phyloP scores from a whole-genome alignment of 2,797 vertebrate species.

The Labroides dimidiatus region DNA sequence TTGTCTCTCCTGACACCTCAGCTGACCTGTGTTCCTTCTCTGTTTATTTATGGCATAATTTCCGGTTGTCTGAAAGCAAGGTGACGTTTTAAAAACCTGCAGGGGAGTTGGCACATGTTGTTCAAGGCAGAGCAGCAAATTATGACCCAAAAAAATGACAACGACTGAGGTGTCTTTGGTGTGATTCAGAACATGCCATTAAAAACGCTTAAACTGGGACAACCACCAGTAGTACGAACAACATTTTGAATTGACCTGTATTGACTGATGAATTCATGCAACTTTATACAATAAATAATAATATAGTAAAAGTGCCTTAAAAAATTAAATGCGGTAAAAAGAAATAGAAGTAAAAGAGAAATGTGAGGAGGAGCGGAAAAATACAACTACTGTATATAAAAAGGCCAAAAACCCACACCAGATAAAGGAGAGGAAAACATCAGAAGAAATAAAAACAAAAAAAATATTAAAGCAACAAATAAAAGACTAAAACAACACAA shows the following conservation, averaged over 20 bases:
- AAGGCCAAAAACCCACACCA: too few relatives aligned
- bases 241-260: neutral
- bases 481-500: too few relatives aligned
- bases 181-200: neutral
- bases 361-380: too few relatives aligned
- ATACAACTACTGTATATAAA: too few relatives aligned
- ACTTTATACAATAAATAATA: too few relatives aligned
- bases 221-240: neutral
- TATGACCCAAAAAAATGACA: neutral
- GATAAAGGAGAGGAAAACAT: too few relatives aligned
- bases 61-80: constrained; percentile 25
- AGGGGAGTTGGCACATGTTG: neutral
- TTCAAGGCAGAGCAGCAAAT: neutral
- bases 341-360: too few relatives aligned
- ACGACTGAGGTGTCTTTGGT: neutral
- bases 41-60: constrained; percentile 4
- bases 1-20: neutral
- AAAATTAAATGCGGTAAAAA: too few relatives aligned
- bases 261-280: neutral
- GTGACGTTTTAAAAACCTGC: neutral
- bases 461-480: too few relatives aligned
- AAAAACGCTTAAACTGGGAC: neutral
- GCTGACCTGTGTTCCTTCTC: constrained; percentile 9
- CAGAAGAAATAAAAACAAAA: too few relatives aligned
- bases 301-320: too few relatives aligned